A percentile compares a stretch with the other conserved stretches of the same genome.
Conservation (phyloP, 2,888 invertebrate species). For the Orchestes rusci region DNA sequence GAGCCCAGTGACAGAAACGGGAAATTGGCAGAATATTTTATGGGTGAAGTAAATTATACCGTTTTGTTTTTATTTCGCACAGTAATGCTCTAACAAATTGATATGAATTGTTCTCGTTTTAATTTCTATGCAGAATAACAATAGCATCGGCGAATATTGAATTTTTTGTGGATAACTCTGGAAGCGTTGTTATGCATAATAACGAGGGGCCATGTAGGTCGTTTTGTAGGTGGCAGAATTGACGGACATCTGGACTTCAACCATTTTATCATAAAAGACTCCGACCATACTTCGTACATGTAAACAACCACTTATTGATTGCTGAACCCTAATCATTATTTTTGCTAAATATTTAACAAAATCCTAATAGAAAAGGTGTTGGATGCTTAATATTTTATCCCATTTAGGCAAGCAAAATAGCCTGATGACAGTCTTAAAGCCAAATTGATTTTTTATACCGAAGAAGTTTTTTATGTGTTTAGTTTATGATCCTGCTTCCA, state of each 20-base stretch:
- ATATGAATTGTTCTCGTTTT: constrained; percentile 19
- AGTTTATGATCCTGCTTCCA: no score
- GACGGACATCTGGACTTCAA: no score
- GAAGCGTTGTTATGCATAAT: no score
- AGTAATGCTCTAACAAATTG: constrained; percentile 20
- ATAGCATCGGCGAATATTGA: no score
- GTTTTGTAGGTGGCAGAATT: no score
- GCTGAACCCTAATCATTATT: no score
- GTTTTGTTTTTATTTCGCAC: constrained; percentile 21
- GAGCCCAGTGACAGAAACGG: constrained; percentile 19
- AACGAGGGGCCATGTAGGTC: no score
- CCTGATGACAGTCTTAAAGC: neutral
- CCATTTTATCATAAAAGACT: no score
- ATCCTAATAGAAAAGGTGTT: constrained; percentile 20
- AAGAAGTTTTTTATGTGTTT: no score
- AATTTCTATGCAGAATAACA: constrained; percentile 21
- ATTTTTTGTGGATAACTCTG: no score
- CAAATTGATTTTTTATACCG: neutral
- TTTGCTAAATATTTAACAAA: constrained; percentile 17
- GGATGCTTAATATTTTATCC: constrained; percentile 20
- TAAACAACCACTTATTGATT: no score
- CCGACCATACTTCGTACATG: no score
- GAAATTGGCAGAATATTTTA: constrained; percentile 24
- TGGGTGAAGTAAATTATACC: constrained; percentile 22
- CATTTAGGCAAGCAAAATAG: constrained; percentile 17